Evolutionary conservation across 2,888 invertebrate species (phyloP).

Genomic region (Cybosia mesomella): DNA sequence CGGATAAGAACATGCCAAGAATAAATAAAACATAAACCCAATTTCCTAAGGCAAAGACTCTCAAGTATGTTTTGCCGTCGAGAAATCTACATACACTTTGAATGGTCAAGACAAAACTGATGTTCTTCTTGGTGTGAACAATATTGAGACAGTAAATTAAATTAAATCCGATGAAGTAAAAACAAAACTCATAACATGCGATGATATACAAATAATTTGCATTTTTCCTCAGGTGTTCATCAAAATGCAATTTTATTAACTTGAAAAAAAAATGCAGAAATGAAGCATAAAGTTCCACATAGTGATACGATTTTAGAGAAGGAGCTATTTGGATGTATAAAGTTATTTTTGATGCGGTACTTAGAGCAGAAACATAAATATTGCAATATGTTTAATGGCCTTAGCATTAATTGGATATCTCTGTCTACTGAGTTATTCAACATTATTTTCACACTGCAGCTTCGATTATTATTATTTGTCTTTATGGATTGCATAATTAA

Average conservation of each 20-base stretch:
- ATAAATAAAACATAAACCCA: conserved; percentile 18
- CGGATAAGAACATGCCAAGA: background rate
- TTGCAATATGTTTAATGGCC: conserved; percentile 40
- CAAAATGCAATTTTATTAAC: background rate
- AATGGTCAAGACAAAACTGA: conserved; percentile 31
- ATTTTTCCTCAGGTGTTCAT: background rate
- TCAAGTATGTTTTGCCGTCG: background rate
- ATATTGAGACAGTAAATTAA: conserved; percentile 18
- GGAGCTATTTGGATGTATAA: conserved; percentile 31
- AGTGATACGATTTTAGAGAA: conserved; percentile 22
- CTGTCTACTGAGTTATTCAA: conserved; percentile 30
- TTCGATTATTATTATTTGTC: background rate
- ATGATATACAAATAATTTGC: conserved; percentile 6
- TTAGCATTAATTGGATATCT: conserved; percentile 35
- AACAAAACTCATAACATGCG: conserved; percentile 15
- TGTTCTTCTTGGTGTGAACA: conserved; percentile 11
- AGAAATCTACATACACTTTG: conserved; percentile 31
- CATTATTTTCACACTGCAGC: background rate
- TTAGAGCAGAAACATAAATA: conserved; percentile 30
- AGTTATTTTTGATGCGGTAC: conserved; percentile 37
- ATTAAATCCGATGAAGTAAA: conserved; percentile 16
- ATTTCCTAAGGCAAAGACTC: conserved; percentile 8
- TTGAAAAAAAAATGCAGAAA: background rate
- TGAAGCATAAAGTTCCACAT: background rate
- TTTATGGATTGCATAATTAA: background rate